Conservation (phyloP, 2,888 invertebrate species). For the Didymodactylos carnosus region DNA sequence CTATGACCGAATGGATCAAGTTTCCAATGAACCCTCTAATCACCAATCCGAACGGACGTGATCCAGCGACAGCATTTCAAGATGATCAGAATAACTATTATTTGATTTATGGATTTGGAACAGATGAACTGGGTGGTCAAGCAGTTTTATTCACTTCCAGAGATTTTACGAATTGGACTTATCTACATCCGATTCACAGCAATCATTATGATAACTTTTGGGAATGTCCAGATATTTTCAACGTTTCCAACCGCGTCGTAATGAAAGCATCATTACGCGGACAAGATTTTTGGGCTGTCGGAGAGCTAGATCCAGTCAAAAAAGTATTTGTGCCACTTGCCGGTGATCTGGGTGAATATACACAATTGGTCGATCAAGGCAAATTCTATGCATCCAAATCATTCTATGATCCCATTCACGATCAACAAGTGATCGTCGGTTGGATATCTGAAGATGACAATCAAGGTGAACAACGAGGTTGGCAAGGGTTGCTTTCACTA, state of each 20-base stretch:
- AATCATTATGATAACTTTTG: neutral
- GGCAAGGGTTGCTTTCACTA: neutral
- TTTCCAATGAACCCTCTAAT: neutral
- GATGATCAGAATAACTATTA: neutral
- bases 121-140: neutral
- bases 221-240: neutral
- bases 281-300: neutral
- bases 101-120: neutral
- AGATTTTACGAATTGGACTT: neutral
- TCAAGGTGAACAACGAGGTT: neutral
- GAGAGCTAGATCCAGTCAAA: neutral
- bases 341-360: neutral
- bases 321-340: neutral
- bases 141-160: neutral
- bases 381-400: neutral
- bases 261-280: neutral
- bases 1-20: neutral
- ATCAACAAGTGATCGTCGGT: neutral
- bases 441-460: neutral
- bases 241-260: neutral
- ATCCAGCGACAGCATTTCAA: neutral
- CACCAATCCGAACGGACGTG: neutral
- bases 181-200: neutral
- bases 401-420: neutral
- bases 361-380: neutral